These are phyloP conservation scores for Cinclus mexicanus DNA, from an alignment of 2,113 vertebrate genomes.

Conservation along the genomic window DNA sequence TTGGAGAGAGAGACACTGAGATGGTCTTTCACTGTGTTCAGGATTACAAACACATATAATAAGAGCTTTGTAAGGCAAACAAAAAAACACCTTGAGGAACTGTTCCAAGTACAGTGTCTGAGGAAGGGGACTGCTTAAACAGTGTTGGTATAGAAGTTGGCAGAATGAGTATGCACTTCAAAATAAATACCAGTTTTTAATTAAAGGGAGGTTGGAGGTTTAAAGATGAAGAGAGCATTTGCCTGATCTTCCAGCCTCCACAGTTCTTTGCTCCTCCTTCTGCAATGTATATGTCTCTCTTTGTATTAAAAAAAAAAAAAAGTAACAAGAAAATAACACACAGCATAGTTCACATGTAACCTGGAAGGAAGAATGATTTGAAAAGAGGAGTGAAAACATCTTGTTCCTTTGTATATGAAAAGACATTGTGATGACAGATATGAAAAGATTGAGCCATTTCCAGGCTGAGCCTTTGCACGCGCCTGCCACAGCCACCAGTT, in stretches of 20 bases:
- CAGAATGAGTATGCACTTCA: not conserved
- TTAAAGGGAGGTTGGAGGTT: not conserved
- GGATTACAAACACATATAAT: not conserved
- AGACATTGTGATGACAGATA: not conserved
- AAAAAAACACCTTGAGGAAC: not conserved
- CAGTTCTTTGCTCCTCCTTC: not conserved
- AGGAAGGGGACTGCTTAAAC: not conserved
- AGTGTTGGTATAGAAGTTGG: not conserved
- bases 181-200: not conserved
- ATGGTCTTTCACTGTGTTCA: not conserved
- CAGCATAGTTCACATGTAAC: not conserved
- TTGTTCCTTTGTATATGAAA: not conserved
- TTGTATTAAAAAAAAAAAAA: not conserved
- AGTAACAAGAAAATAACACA: not conserved
- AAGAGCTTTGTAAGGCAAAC: not conserved
- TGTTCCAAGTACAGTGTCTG: not conserved
- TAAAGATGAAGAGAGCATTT: not conserved
- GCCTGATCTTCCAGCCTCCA: not conserved
- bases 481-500: accelerated
- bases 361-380: not conserved
- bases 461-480: not conserved
- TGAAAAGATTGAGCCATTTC: not conserved
- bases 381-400: not conserved
- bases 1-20: not conserved
- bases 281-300: not conserved